Base-by-base conservation (phyloP, 2,888 invertebrate species). In the Rapana venosa region DNA sequence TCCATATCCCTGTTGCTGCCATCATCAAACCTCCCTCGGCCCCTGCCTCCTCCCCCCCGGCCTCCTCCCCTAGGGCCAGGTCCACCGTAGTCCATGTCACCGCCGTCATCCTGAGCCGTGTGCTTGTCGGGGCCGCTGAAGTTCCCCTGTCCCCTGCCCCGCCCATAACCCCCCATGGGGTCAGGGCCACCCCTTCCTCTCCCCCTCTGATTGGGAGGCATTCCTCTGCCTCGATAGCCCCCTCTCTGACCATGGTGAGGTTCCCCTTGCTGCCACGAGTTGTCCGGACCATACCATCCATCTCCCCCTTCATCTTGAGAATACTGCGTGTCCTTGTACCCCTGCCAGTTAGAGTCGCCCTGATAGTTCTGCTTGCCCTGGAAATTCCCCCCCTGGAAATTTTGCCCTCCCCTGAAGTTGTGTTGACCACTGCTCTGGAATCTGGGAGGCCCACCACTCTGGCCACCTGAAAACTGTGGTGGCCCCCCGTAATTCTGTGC, bases 381-480 rank as follows among this genome's bases (percentile, higher is more conserved):
- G 20, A 87, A 70, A 61, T 87, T 77, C 5, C 81, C 47, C 22
- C 47, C 86, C 35, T 86, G 86, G 35, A 87, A 87, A 87, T 32
- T 89, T 35, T 86, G 85, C 17, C 61, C 90, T 32, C 91, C 89
- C 15, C 84, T 58, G 26, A 87, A 61, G 30, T 87, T 84, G 30
- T 87, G 89, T 32, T 85, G 85, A 26, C 58, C 74, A 47, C 56
- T 66, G 17, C 79, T 90, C 90, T 91, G 84, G 90, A 91, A 91
- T 90, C 91, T 58, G 77, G 81, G 74, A 61, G 89, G 74, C 20
- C 89, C 87, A 32, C 87, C 36, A 58, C 85, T 86, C 56, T 58
- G 36, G 61, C 61, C 66, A 36, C 81, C 81, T 22, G 36, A 36
- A 83, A 83, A 83, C 20, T 36, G 81, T 17, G 47, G n/a, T 26